phyloP scores from a whole-genome alignment of 2,113 vertebrate genomes.

The Anoura caudifer region DNA sequence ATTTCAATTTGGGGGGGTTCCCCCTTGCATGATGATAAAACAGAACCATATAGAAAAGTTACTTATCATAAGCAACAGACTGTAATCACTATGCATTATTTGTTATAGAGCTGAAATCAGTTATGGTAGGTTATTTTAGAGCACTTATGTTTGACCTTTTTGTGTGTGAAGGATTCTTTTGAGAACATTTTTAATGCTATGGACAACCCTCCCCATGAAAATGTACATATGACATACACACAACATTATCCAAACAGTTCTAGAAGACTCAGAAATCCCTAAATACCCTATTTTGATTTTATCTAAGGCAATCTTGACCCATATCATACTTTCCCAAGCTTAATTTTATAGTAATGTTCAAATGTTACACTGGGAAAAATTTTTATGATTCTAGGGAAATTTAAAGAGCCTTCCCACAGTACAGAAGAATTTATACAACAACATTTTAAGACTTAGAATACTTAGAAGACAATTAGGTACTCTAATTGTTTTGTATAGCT shows the following conservation, averaged over 20 bases:
- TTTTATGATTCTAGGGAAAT: not conserved
- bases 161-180: not conserved
- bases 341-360: constrained; percentile 31
- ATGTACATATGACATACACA: not conserved
- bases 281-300: constrained; percentile 8
- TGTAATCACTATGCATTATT: not conserved
- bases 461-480: not conserved
- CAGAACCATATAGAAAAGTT: not conserved
- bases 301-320: not conserved
- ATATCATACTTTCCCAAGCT: not conserved
- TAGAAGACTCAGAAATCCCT: not conserved
- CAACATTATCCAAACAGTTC: not conserved
- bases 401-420: not conserved
- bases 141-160: not conserved
- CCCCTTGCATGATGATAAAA: not conserved
- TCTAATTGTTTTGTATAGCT: not conserved
- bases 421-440: not conserved
- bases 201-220: not conserved
- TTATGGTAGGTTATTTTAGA: constrained; percentile 32
- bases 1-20: too few relatives aligned
- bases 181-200: constrained; percentile 16
- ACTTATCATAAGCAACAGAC: not conserved
- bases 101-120: not conserved
- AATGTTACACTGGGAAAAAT: not conserved
- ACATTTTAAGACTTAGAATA: not conserved